Evolutionary conservation across 2,113 vertebrate species (phyloP).

Genomic region (Aegithalos caudatus): DNA sequence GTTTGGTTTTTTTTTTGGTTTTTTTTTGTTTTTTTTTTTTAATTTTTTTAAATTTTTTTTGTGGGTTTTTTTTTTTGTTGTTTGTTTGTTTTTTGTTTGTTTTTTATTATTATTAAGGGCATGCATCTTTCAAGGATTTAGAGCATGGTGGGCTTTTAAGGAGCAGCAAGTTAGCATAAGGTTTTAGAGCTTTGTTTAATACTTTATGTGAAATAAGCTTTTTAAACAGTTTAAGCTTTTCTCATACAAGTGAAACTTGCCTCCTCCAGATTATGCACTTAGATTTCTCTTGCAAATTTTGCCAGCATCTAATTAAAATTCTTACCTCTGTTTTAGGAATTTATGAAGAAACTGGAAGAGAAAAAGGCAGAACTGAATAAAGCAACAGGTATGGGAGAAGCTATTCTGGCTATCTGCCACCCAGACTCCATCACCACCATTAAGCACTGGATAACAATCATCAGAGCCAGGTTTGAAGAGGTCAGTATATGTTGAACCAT

Average conservation of each 20-base stretch:
- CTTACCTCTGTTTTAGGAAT: conserved; percentile 80
- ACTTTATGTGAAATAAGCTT: neutral
- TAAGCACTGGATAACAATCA: conserved; percentile 99
- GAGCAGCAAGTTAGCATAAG: neutral
- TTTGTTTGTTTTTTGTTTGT: neutral
- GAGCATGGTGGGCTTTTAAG: neutral
- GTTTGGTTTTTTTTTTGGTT: neutral
- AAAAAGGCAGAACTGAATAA: conserved; percentile 88
- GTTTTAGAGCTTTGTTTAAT: neutral
- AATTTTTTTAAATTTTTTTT: too few relatives aligned
- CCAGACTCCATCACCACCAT: conserved; percentile 97
- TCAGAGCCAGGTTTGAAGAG: conserved; percentile 97
- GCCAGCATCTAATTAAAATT: conserved; percentile 31
- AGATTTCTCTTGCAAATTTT: neutral
- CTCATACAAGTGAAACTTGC: neutral
- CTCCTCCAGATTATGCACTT: neutral
- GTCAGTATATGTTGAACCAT: conserved; percentile 69
- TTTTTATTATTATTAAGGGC: neutral
- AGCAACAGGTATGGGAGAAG: conserved; percentile 89
- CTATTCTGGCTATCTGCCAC: conserved; percentile 91
- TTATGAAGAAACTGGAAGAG: conserved; percentile 94
- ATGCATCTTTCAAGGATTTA: neutral
- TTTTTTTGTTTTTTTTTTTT: neutral
- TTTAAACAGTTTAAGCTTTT: neutral
- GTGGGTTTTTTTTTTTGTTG: too few relatives aligned